Base-by-base conservation (phyloP, 1,140 invertebrate species). In the Nomia melanderi region DNA sequence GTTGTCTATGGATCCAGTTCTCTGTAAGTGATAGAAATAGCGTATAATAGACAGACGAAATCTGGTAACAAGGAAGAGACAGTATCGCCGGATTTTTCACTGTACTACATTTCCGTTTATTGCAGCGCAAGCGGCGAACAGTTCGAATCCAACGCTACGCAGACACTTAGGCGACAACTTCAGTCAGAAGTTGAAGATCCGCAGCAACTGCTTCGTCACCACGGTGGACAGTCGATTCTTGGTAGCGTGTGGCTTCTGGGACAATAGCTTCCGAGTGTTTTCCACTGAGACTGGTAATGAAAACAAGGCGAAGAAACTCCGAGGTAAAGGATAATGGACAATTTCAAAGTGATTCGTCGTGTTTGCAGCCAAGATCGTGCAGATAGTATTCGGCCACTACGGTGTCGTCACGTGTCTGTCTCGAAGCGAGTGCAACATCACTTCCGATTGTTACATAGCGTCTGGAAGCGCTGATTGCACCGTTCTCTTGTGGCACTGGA, bases 241-340 rank as follows among this genome's bases (percentile, higher is more conserved):
- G 66, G 96, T 99, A 76, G 98, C 98, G n/a, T 98, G 98, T 92
- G 98, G 98, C 54, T 99, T 99, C 93, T 99, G 98, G 97, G 99
- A 99, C 91, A 99, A 99, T 91, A 99, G 98, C 92, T 99, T 99
- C 93, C 93, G 99, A 31, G 97, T 99, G 2, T 99, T 99, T 92
- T 98, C 97, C 54, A 98, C 98, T 0, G 99, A 99, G 91, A 98
- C 97, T 83, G 97, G 97, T 97, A 93, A 78, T 39, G 0, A 62
- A 53, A 14, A 17, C 11, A 17, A 44, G 33, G 3, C 33, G 17
- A 2, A 14, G 17, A 53, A 53, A 33, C 4, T 66, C 7, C 39
- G 44, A 23, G 27, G 11, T n/a, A 25, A 59, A 20, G 1, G 1
- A 47, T 39, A 20, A 2, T 25, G 3, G 0, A 31, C 29, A 31